Evolutionary conservation across 1,140 invertebrate genomes (phyloP).

Genomic region (Prorops nasuta): DNA sequence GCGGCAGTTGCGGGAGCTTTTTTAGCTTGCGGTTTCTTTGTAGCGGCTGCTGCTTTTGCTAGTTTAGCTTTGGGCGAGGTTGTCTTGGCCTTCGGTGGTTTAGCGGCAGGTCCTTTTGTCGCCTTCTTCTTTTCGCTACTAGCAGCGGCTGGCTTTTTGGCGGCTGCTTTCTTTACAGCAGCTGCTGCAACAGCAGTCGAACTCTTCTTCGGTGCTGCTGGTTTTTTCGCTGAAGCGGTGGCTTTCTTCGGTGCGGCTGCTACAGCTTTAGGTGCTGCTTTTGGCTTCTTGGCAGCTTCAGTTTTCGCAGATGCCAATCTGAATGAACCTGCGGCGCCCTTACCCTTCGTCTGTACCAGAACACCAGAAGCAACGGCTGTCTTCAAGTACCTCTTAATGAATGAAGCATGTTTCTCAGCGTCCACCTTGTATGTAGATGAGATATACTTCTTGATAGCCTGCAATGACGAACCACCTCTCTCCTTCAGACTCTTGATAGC

Average conservation of each 20-base stretch:
- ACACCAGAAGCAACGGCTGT: constrained; percentile 5
- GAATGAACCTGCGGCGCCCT: constrained; percentile 16
- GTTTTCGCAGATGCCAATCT: not conserved
- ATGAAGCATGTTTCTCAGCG: constrained; percentile 12
- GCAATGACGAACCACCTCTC: constrained; percentile 11
- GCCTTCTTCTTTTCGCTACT: constrained; percentile 15
- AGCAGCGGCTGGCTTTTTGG: constrained; percentile 6
- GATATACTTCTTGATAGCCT: constrained; percentile 20
- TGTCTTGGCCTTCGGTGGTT: constrained; percentile 22
- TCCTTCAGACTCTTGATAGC: constrained; percentile 16
- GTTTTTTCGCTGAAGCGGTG: constrained; percentile 27
- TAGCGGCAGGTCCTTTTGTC: constrained; percentile 19
- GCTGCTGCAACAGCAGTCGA: constrained; percentile 15
- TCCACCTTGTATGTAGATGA: constrained; percentile 13
- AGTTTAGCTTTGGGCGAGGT: constrained; percentile 8
- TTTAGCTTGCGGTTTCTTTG: constrained; percentile 9
- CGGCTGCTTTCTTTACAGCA: constrained; percentile 20
- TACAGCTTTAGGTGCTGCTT: constrained; percentile 7
- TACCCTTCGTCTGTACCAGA: constrained; percentile 17
- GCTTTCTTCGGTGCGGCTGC: constrained; percentile 39
- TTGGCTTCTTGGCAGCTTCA: not conserved
- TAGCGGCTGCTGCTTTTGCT: constrained; percentile 3
- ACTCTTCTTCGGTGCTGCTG: constrained; percentile 28
- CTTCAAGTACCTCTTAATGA: constrained; percentile 13
- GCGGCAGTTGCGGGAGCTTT: not conserved